phyloP scores from a whole-genome alignment of 2,113 vertebrate genomes.

The Chunga burmeisteri region DNA sequence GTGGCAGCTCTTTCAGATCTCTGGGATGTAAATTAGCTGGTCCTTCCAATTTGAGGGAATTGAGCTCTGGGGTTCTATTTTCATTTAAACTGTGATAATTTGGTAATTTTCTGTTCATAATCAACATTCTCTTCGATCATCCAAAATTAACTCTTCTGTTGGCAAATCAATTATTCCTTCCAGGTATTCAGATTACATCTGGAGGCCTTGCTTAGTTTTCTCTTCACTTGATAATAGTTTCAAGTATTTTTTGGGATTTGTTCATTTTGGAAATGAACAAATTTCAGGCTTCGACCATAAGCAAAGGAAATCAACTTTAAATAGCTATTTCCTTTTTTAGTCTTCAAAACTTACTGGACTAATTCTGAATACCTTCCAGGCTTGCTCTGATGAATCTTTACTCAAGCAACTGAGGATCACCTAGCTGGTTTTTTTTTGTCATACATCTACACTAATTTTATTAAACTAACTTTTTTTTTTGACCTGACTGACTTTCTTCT shows the following conservation, averaged over 20 bases:
- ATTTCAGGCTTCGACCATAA: background rate
- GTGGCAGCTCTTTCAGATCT: background rate
- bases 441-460: background rate
- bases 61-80: background rate
- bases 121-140: background rate
- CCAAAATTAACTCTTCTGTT: background rate
- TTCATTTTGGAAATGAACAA: background rate
- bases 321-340: background rate
- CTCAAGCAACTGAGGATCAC: background rate
- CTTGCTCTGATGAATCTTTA: background rate
- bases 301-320: background rate
- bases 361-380: background rate
- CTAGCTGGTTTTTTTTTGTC: background rate
- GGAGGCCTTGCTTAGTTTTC: background rate
- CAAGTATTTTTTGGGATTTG: background rate
- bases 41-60: background rate
- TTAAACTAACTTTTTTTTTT: background rate
- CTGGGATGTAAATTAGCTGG: background rate
- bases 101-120: background rate
- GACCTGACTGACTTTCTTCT: background rate
- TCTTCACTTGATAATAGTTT: background rate
- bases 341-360: background rate
- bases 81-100: background rate
- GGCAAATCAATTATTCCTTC: background rate
- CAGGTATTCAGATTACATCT: background rate